Evolutionary conservation across 2,113 vertebrate species (phyloP).

Genomic region (Mystacornis crossleyi): DNA sequence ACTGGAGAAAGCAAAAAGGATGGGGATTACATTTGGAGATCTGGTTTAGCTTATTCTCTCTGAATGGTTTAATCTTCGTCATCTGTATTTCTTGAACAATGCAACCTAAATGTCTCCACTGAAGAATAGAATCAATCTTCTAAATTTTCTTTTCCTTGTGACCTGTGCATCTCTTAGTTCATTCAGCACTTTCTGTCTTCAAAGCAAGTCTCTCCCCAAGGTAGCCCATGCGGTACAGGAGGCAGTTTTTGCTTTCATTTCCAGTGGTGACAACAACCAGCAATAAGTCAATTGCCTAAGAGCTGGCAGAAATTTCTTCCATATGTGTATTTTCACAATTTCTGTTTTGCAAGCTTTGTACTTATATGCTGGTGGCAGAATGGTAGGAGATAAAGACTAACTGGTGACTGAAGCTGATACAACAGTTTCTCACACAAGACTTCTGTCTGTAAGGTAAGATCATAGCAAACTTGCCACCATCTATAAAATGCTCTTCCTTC

Average conservation of each 20-base stretch:
- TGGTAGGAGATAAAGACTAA: neutral
- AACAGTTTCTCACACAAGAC: neutral
- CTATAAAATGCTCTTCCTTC: neutral
- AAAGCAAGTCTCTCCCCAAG: neutral
- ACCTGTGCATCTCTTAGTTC: neutral
- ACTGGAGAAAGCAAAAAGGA: slow-evolving; percentile 66
- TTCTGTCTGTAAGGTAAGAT: neutral
- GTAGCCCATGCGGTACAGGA: neutral
- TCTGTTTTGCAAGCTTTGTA: neutral
- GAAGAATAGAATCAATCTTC: neutral
- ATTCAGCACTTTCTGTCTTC: neutral
- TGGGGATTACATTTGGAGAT: neutral
- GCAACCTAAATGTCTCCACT: neutral
- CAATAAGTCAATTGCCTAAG: neutral
- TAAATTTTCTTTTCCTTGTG: neutral
- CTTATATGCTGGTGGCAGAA: neutral
- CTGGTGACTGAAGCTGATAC: neutral
- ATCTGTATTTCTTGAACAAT: neutral
- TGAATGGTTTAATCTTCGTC: neutral
- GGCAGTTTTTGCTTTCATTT: neutral
- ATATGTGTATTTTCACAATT: neutral
- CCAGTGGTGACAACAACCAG: neutral
- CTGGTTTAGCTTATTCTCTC: neutral
- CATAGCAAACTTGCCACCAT: neutral
- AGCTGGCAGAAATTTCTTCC: neutral